Base-by-base conservation (phyloP, 2,888 invertebrate genomes). In the Ophraella communa region DNA sequence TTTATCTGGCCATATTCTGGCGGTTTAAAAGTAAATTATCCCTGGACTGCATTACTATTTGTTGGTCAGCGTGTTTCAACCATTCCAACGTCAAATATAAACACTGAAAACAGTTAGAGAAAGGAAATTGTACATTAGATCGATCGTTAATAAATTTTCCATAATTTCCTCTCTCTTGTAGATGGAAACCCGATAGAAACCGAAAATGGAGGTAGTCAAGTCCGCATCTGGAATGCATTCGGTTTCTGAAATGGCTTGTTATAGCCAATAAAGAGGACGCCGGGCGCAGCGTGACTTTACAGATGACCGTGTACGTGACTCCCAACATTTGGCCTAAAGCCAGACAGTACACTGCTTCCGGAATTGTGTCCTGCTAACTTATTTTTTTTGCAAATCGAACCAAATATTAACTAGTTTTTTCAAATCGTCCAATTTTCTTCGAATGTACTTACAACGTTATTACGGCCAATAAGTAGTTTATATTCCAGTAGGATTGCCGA, bases 251-350 rank as follows among this genome's bases (percentile, higher is more conserved):
- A 76, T 69, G 70, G 74, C 76, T 77, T 76, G 78, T 78, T 78
- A 78, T 76, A 75, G 77, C 76, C 77, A 78, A 78, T 78, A 78
- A 77, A 78, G 77, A 74, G 77, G 73, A 75, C 74, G 72, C 39
- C 39, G 17, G 39, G 39, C 39, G 39, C 39, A 17, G 68, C 69
- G 73, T 73, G 77, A 77, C 77, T 74, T 78, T 74, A 73, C 75
- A 73, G 77, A 76, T 74, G 77, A 74, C 76, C 74, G 71, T 66
- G 71, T 72, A 77, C 77, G 77, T 77, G 77, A 73, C 77, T 51
- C 70, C 69, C 65, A 67, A 67, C 64, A 23, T 27, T 68, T 75
- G 74, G 75, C 71, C 68, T 65, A 66, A 57, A 69, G 74, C 75
- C 75, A 76, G 73, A 65, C 66, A 65, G 51, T 52, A 54, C 53